Conservation (phyloP, 1,140 invertebrate genomes). For the Zaprionus inermis region DNA sequence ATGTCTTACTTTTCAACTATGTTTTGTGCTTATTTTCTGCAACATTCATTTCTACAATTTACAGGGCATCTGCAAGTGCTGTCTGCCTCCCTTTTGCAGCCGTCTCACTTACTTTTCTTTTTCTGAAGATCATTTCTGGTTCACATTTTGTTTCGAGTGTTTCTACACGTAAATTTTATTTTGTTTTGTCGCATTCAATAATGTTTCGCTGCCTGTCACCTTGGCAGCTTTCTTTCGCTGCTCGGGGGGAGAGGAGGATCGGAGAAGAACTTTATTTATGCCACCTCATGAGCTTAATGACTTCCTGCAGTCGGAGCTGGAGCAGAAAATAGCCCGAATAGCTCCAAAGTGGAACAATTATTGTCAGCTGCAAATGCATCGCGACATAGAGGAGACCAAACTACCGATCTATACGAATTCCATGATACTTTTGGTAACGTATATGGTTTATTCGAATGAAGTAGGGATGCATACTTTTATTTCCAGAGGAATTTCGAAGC, state of each 20-base stretch:
- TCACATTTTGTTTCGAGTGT: slow-evolving; percentile 49
- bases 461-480: not conserved
- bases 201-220: slow-evolving; percentile 57
- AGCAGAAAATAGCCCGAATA: slow-evolving; percentile 30
- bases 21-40: not conserved
- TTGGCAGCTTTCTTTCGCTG: slow-evolving; percentile 46
- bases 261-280: slow-evolving; percentile 74
- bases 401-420: not conserved
- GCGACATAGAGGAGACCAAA: not conserved
- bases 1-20: not conserved
- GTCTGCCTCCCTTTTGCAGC: too few species aligned
- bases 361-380: slow-evolving; percentile 33
- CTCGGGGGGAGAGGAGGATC: slow-evolving; percentile 18
- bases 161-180: slow-evolving; percentile 73
- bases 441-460: not conserved
- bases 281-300: slow-evolving; percentile 72
- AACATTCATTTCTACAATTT: not conserved
- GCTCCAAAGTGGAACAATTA: slow-evolving; percentile 41
- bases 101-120: not conserved
- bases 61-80: not conserved
- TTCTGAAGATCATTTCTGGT: not conserved
- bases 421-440: not conserved
- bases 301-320: slow-evolving; percentile 62
- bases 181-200: slow-evolving; percentile 75
- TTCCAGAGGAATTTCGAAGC: not conserved